Evolutionary conservation across 2,113 vertebrate species (phyloP), one percentile per base, ranked within the genome.

Genomic region (Campylorhamphus procurvoides): DNA sequence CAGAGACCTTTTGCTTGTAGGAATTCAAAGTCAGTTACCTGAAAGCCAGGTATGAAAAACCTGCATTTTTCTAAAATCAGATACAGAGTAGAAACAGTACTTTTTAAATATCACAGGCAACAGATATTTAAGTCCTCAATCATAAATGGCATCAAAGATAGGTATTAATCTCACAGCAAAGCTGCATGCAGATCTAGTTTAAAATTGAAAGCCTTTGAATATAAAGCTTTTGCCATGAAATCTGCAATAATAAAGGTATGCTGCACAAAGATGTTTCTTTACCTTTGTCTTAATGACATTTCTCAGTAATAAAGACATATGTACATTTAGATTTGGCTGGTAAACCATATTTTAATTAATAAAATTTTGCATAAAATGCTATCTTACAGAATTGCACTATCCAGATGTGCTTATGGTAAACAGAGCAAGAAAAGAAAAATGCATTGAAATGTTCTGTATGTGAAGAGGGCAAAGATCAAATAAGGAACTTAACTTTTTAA

Each of bases 71-170:
- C 98, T 97, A 98, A 98, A 98, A 98, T 98, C 97, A 97, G 98
- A 97, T 98, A 98, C 98, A 98, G 98, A 97, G 97, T 98, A 98
- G 97, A 98, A 98, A 98, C 96, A 97, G 97, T 96, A 97, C 83
- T 96, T 97, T 97, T 97, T 97, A 98, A 98, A 98, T 98, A 98
- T 97, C 96, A 98, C 98, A 98, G 97, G 98, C 98, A 98, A 98
- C 96, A 98, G 95, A 98, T 97, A 98, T 87, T 97, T 97, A 97
- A 97, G 89, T 97, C 80, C 97, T 98, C 93, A 97, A 94, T 97
- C 95, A 95, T 97, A 98, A 98, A 98, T 96, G 97, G 97, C 98
- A 98, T 98, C 95, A 97, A 97, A 97, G 97, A 95, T 95, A 97
- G 96, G 92, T 98, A 96, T 93, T 98, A 94, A 96, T 97, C 96